phyloP scores from a whole-genome alignment of 1,140 invertebrate species.

The Ips typographus region DNA sequence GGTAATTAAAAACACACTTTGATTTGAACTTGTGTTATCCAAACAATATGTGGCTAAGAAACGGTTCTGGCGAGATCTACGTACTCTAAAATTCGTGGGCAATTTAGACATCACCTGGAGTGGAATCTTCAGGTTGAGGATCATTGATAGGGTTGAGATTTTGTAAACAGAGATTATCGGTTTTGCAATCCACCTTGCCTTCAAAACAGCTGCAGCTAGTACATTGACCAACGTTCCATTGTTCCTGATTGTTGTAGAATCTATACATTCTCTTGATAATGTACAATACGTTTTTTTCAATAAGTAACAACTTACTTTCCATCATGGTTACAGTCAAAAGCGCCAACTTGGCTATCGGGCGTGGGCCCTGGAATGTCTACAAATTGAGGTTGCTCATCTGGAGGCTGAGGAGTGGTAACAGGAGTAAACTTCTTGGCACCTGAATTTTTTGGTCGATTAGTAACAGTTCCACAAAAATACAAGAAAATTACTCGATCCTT shows the following conservation, averaged over 20 bases:
- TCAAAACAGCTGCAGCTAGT: constrained; percentile 62
- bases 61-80: no score
- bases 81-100: no score
- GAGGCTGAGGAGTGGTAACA: constrained; percentile 45
- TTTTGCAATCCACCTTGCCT: constrained; percentile 60
- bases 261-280: not conserved
- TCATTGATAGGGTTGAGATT: constrained; percentile 32
- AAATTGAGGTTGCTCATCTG: constrained; percentile 42
- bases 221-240: constrained; percentile 65
- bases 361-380: constrained; percentile 31
- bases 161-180: constrained; percentile 46
- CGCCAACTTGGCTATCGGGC: constrained; percentile 24
- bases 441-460: constrained; percentile 12
- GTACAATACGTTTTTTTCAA: not conserved
- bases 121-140: constrained; percentile 17
- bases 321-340: constrained; percentile 30
- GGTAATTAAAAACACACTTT: no score
- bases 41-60: no score
- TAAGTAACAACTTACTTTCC: constrained; percentile 15
- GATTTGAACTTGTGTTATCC: no score
- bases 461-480: constrained; percentile 17
- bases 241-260: constrained; percentile 61
- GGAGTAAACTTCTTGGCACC: constrained; percentile 26
- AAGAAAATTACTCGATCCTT: not conserved
- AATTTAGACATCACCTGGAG: constrained; percentile 1